These are phyloP conservation scores for Phalera bucephala DNA, from an alignment of 2,888 invertebrate species.

Conservation along the genomic window DNA sequence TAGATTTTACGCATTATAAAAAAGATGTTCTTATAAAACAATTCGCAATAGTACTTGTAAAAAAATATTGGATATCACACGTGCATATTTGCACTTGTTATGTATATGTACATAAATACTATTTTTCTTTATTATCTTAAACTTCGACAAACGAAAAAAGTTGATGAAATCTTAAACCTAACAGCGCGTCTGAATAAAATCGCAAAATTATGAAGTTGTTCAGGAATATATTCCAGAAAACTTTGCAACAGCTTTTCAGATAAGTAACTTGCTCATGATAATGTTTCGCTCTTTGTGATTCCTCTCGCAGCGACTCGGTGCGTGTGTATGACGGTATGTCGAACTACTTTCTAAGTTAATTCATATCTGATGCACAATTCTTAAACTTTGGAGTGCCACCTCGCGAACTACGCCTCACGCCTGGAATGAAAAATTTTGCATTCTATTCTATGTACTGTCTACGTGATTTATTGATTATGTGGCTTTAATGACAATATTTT, in stretches of 20 bases:
- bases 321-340: conserved; percentile 53
- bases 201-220: conserved; percentile 56
- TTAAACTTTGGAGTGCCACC: conserved; percentile 61
- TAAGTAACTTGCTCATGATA: conserved; percentile 73
- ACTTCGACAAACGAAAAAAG: too few species aligned
- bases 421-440: conserved; percentile 44
- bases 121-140: too few species aligned
- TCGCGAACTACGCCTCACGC: conserved; percentile 37
- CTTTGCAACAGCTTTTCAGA: conserved; percentile 71
- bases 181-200: conserved; percentile 6
- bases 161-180: too few species aligned
- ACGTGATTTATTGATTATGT: not conserved
- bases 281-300: conserved; percentile 76
- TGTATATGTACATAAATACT: too few species aligned
- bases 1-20: too few species aligned
- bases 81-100: too few species aligned
- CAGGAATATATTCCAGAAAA: conserved; percentile 60
- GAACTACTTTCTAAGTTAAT: conserved; percentile 76
- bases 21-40: too few species aligned
- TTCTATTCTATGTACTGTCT: not conserved
- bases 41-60: too few species aligned
- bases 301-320: conserved; percentile 45
- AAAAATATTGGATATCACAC: too few species aligned
- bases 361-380: conserved; percentile 71
- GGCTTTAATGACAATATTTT: too few species aligned